Evolutionary conservation across 2,888 invertebrate species (phyloP).

Genomic region (Cosmia trapezina): DNA sequence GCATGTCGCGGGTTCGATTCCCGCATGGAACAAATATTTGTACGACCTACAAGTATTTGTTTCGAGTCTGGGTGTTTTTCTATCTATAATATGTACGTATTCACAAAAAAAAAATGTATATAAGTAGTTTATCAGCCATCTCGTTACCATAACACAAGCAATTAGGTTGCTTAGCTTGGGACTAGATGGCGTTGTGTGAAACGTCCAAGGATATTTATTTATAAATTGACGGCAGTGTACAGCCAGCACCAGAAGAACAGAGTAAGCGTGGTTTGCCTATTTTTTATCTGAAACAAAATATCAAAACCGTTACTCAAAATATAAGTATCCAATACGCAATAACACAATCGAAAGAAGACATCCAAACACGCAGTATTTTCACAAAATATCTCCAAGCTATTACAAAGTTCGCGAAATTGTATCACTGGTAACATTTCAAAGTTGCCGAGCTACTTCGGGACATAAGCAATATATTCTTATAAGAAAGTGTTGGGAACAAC

Average conservation of each 20-base stretch:
- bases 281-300: not conserved
- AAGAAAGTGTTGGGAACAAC: conserved; percentile 80
- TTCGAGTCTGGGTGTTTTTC: too few relatives aligned
- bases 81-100: too few relatives aligned
- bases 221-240: too few relatives aligned
- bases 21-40: too few relatives aligned
- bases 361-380: conserved; percentile 52
- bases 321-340: conserved; percentile 33
- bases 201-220: too few relatives aligned
- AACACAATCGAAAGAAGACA: conserved; percentile 45
- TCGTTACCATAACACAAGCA: too few relatives aligned
- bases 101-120: too few relatives aligned
- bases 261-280: not conserved
- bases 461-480: conserved; percentile 84
- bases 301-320: conserved; percentile 15
- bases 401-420: conserved; percentile 73
- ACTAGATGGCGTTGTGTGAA: too few relatives aligned
- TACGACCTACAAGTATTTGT: too few relatives aligned
- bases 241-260: not conserved
- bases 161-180: too few relatives aligned
- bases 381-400: conserved; percentile 61
- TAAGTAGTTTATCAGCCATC: too few relatives aligned
- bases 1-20: too few relatives aligned
- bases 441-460: conserved; percentile 70
- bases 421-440: conserved; percentile 74